phyloP scores from a whole-genome alignment of 2,797 vertebrate species.

The Microctenopoma lineatum region DNA sequence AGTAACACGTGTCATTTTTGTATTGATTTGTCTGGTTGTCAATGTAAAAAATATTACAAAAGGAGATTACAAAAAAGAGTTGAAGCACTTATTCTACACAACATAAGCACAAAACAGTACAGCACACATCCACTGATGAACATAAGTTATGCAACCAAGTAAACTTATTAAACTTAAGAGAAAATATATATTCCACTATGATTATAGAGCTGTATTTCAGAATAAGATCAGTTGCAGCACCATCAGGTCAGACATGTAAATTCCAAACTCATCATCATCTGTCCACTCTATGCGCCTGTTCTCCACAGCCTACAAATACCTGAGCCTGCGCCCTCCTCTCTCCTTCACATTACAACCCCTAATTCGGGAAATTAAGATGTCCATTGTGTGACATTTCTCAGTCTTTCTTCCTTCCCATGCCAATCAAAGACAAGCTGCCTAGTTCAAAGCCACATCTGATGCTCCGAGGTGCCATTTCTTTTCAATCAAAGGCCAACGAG shows the following conservation, averaged over 20 bases:
- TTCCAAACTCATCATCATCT: conserved; percentile 46
- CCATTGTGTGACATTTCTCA: conserved; percentile 82
- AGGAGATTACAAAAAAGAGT: no score
- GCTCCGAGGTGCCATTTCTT: conserved; percentile 79
- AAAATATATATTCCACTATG: background rate
- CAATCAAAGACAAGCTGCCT: conserved; percentile 74
- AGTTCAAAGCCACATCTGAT: conserved; percentile 81
- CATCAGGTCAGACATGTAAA: conserved; percentile 66
- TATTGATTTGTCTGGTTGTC: background rate
- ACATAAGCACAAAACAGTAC: background rate
- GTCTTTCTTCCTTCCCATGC: conserved; percentile 83
- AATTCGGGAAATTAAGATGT: conserved; percentile 78
- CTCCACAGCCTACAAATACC: conserved; percentile 53
- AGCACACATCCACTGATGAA: background rate
- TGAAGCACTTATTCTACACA: no score
- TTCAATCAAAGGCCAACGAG: conserved; percentile 82
- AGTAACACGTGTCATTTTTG: background rate
- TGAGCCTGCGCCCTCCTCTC: background rate
- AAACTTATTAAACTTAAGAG: no score
- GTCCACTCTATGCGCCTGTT: conserved; percentile 54
- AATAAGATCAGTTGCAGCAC: conserved; percentile 3
- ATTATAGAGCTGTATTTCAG: background rate
- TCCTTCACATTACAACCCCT: conserved; percentile 71
- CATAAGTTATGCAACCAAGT: no score
- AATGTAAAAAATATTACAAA: background rate